These are phyloP conservation scores for Phthorimaea operculella DNA, from an alignment of 1,140 invertebrate genomes.

Conservation along the genomic window DNA sequence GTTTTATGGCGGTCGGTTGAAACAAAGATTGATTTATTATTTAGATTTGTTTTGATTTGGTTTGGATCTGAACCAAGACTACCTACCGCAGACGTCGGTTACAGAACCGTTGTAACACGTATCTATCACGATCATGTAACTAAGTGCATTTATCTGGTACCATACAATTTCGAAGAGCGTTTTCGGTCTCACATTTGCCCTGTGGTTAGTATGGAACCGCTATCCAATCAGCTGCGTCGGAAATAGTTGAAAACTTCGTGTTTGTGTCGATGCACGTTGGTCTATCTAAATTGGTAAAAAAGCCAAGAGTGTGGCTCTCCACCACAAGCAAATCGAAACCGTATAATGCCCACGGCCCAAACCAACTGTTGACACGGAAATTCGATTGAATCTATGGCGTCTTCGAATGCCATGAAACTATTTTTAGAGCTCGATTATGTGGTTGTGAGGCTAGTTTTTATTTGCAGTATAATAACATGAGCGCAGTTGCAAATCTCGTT, in stretches of 20 bases:
- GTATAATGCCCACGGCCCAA: neutral
- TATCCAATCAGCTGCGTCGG: slow-evolving; percentile 38
- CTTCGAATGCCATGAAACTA: too few relatives aligned
- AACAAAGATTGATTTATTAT: neutral
- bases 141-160: slow-evolving; percentile 22
- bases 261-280: slow-evolving; percentile 43
- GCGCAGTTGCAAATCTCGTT: too few relatives aligned
- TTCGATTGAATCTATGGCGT: too few relatives aligned
- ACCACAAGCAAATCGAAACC: slow-evolving; percentile 31
- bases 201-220: slow-evolving; percentile 37
- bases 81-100: neutral
- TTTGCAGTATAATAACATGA: too few relatives aligned
- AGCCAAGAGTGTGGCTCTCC: slow-evolving; percentile 25
- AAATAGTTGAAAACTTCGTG: slow-evolving; percentile 28
- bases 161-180: slow-evolving; percentile 14
- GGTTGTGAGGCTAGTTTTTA: too few relatives aligned
- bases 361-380: too few relatives aligned
- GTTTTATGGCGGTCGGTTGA: too few relatives aligned
- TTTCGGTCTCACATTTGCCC: slow-evolving; percentile 23
- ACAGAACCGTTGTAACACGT: neutral
- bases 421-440: too few relatives aligned
- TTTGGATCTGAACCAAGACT: too few relatives aligned
- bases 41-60: neutral
- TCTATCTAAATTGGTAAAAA: slow-evolving; percentile 41
- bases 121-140: slow-evolving; percentile 8